These are phyloP conservation scores for Lamprotornis superbus DNA, from an alignment of 2,113 vertebrate genomes.

Conservation along the genomic window DNA sequence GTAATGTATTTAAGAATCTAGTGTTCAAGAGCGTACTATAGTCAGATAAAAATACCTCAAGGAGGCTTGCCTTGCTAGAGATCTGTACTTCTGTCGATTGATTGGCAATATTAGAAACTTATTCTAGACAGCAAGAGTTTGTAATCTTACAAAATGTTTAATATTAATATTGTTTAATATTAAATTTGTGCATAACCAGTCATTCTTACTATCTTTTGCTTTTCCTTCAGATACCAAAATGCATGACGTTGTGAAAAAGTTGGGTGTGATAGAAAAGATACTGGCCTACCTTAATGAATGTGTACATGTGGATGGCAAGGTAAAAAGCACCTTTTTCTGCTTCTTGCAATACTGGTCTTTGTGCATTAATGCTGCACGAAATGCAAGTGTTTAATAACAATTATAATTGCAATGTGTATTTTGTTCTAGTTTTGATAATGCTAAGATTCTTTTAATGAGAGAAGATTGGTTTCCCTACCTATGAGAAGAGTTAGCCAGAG, in stretches of 20 bases:
- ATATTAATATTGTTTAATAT: background rate
- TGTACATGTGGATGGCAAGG: slow-evolving; percentile 81
- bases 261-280: slow-evolving; percentile 81
- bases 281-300: slow-evolving; percentile 78
- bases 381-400: background rate
- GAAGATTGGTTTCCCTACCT: background rate
- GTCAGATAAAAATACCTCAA: background rate
- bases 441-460: background rate
- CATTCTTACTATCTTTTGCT: background rate
- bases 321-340: slow-evolving; percentile 55
- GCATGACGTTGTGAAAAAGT: slow-evolving; percentile 84
- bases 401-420: background rate
- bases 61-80: background rate
- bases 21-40: background rate
- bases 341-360: background rate
- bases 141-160: background rate
- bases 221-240: slow-evolving; percentile 81
- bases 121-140: background rate
- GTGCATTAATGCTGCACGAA: background rate
- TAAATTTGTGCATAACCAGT: background rate
- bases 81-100: background rate
- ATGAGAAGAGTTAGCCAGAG: background rate
- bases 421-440: background rate
- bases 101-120: background rate
- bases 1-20: background rate